These are phyloP conservation scores for Dendrocincla fuliginosa DNA, from an alignment of 2,797 vertebrate genomes.

Conservation along the genomic window DNA sequence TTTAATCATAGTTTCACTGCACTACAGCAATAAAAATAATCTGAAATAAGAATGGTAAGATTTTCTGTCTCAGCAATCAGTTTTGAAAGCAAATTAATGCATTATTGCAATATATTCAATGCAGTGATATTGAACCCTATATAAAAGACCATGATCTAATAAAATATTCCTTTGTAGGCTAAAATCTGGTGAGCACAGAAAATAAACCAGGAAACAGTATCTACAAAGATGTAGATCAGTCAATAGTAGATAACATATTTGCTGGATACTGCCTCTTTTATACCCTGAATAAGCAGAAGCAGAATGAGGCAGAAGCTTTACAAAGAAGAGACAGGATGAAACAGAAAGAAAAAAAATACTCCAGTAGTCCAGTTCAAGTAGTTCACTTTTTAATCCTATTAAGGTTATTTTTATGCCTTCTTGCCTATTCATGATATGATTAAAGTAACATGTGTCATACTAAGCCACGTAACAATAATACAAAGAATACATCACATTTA, in stretches of 20 bases:
- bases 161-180: neutral
- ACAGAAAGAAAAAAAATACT: neutral
- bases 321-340: neutral
- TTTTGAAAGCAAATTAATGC: neutral
- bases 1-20: neutral
- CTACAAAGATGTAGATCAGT: neutral
- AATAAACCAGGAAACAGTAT: neutral
- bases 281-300: neutral
- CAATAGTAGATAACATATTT: neutral
- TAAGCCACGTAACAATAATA: neutral
- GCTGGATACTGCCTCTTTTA: neutral
- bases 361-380: neutral
- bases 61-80: neutral
- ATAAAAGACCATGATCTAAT: neutral
- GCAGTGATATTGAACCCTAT: neutral
- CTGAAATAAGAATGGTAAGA: neutral
- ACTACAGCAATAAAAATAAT: neutral
- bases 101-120: neutral
- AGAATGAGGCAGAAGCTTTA: neutral
- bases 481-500: constrained; percentile 22
- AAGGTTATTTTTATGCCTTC: neutral
- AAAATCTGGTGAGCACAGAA: neutral
- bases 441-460: neutral
- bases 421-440: neutral
- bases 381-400: neutral